Percentiles rank a stretch among this genome's conserved stretches.
Conservation (phyloP, 2,113 vertebrate genomes). For the Lophius piscatorius region DNA sequence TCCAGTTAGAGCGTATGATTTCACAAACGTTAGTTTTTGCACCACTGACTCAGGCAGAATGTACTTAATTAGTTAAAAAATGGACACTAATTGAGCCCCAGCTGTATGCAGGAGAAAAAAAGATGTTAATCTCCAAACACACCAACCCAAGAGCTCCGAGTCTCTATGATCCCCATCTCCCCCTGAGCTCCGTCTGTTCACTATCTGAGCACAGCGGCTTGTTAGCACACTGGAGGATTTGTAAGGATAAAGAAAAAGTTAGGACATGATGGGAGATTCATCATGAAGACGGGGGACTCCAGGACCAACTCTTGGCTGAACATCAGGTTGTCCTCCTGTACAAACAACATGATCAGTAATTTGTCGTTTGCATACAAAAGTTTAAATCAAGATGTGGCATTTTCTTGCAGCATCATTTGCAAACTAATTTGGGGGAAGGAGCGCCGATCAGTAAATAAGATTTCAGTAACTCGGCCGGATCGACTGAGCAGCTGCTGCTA, state of each 20-base stretch:
- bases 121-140: constrained; percentile 64
- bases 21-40: constrained; percentile 76
- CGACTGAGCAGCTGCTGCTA: constrained; percentile 30
- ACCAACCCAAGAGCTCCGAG: constrained; percentile 68
- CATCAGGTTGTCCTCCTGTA: constrained; percentile 20
- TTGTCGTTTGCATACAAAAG: no score
- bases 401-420: constrained; percentile 21
- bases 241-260: constrained; percentile 74
- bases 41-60: constrained; percentile 70
- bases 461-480: constrained; percentile 42
- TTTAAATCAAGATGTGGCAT: no score
- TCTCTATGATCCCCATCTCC: constrained; percentile 70
- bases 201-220: constrained; percentile 68
- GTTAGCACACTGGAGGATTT: constrained; percentile 75
- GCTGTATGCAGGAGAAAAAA: constrained; percentile 61
- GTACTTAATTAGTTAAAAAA: constrained; percentile 77
- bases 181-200: constrained; percentile 72
- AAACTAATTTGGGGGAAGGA: background rate
- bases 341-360: no score
- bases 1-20: constrained; percentile 66
- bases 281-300: constrained; percentile 30
- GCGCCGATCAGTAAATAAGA: constrained; percentile 26
- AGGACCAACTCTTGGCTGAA: constrained; percentile 36
- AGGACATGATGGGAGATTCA: constrained; percentile 43
- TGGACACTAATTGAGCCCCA: constrained; percentile 80